Conservation (phyloP, 2,888 invertebrate species). For the Nesidiocoris tenuis region DNA sequence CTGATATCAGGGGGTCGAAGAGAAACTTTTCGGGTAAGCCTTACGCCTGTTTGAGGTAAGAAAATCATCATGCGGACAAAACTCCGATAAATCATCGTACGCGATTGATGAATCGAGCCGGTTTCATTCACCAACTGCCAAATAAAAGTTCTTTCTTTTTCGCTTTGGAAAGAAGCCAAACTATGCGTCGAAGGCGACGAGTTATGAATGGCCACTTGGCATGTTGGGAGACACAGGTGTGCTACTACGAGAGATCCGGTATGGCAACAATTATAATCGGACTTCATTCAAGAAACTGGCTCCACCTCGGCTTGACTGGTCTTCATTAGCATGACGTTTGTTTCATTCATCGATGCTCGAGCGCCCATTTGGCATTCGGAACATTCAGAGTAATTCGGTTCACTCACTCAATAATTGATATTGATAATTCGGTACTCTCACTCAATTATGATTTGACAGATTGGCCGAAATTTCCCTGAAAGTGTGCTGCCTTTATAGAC, state of each 20-base stretch:
- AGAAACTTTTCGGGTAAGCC: too few species aligned
- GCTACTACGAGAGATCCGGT: neutral
- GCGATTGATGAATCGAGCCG: neutral
- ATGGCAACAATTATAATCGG: constrained; percentile 7
- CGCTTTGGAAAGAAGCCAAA: constrained; percentile 25
- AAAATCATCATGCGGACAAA: too few species aligned
- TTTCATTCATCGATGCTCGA: too few species aligned
- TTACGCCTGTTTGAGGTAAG: too few species aligned
- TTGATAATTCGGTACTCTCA: too few species aligned
- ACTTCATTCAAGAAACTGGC: neutral
- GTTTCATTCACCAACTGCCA: neutral
- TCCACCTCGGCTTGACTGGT: neutral
- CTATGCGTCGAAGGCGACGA: neutral
- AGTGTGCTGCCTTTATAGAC: too few species aligned
- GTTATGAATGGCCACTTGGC: constrained; percentile 25
- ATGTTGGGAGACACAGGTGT: constrained; percentile 5
- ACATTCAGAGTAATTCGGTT: too few species aligned
- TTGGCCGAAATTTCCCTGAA: too few species aligned
- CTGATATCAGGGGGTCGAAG: too few species aligned
- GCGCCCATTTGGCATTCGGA: too few species aligned
- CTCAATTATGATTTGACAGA: too few species aligned
- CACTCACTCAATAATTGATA: too few species aligned
- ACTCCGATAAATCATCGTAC: neutral
- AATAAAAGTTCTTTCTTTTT: neutral
- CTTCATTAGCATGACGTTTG: constrained; percentile 32